These are phyloP conservation scores for Melinaea marsaeus DNA, from an alignment of 2,888 invertebrate genomes.

Conservation along the genomic window DNA sequence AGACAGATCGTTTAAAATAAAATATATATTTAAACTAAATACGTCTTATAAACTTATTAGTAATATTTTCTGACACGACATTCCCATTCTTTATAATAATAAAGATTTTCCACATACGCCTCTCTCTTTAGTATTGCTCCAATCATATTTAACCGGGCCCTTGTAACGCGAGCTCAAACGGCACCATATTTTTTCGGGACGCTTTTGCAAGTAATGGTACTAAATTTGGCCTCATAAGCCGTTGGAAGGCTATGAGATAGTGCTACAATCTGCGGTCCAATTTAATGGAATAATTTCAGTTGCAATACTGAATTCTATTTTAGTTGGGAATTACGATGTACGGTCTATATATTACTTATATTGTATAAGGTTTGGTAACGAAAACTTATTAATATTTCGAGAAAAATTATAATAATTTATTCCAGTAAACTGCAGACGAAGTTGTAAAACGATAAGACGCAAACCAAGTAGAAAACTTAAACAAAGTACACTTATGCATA, in stretches of 20 bases:
- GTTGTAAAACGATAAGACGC: not conserved
- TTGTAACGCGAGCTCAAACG: slow-evolving; percentile 70
- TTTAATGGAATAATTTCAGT: slow-evolving; percentile 8
- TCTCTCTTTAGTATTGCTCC: slow-evolving; percentile 38
- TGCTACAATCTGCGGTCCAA: slow-evolving; percentile 22
- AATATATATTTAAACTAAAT: not conserved
- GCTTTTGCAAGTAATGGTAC: slow-evolving; percentile 63
- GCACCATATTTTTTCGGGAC: slow-evolving; percentile 70
- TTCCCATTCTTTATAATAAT: not conserved
- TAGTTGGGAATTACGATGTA: not conserved
- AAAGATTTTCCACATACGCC: slow-evolving; percentile 16
- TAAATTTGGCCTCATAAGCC: slow-evolving; percentile 59
- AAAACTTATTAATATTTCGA: not conserved
- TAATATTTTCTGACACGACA: no score
- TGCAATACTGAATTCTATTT: not conserved
- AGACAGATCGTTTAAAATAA: no score
- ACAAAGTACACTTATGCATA: slow-evolving; percentile 7
- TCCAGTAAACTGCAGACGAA: not conserved
- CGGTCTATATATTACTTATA: not conserved
- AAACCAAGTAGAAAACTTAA: not conserved
- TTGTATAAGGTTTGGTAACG: not conserved
- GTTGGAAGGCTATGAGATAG: slow-evolving; percentile 51
- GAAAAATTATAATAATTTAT: not conserved
- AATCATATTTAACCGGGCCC: slow-evolving; percentile 53
- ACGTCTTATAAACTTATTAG: no score